A percentile compares a stretch with the other conserved stretches of the same genome.
Conservation (phyloP, 2,113 vertebrate genomes). For the Mormyrus iriodes region DNA sequence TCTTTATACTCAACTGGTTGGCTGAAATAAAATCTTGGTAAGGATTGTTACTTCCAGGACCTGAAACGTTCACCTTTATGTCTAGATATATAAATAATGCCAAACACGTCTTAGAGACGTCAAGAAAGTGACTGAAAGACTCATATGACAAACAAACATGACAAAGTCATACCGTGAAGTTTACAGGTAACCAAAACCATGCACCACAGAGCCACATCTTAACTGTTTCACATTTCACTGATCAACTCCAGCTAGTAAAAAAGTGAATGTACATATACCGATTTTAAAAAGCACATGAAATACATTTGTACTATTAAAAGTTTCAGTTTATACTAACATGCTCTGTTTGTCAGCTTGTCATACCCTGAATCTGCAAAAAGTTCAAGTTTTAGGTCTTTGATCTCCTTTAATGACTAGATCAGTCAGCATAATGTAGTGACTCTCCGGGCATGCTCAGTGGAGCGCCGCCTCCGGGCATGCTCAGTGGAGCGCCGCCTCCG, state of each 20-base stretch:
- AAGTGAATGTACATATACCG: background rate
- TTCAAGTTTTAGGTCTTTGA: background rate
- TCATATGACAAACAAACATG: background rate
- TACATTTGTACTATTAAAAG: background rate
- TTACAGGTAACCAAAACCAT: background rate
- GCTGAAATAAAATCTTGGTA: background rate
- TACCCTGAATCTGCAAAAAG: background rate
- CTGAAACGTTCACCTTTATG: background rate
- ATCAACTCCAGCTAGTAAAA: background rate
- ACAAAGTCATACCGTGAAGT: background rate
- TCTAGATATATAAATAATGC: background rate
- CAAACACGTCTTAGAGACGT: background rate
- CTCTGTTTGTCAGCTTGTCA: background rate
- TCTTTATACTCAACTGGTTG: background rate
- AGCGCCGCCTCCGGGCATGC: slow-evolving; percentile 70
- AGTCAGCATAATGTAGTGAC: background rate
- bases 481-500: slow-evolving; percentile 28
- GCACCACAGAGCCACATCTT: background rate
- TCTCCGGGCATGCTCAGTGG: slow-evolving; percentile 44
- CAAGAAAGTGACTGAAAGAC: background rate
- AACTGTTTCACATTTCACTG: background rate
- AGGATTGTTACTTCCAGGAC: background rate
- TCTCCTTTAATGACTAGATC: background rate
- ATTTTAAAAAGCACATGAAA: background rate
- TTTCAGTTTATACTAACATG: background rate